Conservation (phyloP, 2,797 vertebrate genomes). For the Sebastes matsubarae region DNA sequence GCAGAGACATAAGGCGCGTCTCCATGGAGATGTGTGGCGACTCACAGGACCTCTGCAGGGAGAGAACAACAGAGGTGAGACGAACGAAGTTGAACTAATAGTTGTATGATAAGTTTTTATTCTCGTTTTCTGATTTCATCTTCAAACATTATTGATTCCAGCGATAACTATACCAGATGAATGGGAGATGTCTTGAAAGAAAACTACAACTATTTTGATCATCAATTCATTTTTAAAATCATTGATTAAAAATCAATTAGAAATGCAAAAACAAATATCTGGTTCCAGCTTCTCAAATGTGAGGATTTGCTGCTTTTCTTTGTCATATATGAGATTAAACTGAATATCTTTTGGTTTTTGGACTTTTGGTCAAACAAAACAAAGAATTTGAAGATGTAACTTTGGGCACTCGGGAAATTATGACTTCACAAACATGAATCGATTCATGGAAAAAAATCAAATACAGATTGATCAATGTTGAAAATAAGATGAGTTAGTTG, state of each 20-base stretch:
- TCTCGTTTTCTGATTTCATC: neutral
- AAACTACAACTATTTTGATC: too few species aligned
- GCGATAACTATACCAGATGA: neutral
- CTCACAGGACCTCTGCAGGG: slow-evolving; percentile 82
- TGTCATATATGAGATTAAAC: neutral
- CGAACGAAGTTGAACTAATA: neutral
- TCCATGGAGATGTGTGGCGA: slow-evolving; percentile 39
- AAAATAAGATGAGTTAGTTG: neutral
- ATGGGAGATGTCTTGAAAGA: neutral
- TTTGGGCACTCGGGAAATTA: rapidly evolving
- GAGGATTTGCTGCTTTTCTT: too few species aligned
- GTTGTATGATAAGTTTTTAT: rapidly evolving
- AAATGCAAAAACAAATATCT: neutral
- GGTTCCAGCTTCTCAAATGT: neutral
- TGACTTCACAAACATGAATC: neutral
- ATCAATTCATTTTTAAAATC: neutral
- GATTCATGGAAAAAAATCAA: neutral
- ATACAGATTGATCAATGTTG: neutral
- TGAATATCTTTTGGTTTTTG: neutral
- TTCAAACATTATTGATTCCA: too few species aligned
- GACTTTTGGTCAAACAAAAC: neutral
- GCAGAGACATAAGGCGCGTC: slow-evolving; percentile 60
- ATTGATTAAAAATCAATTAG: neutral
- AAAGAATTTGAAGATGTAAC: too few species aligned
- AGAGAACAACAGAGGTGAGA: neutral